Evolutionary conservation across 2,113 vertebrate species (phyloP), one percentile per base, ranked within the genome.

Genomic region (Odontophorus gujanensis): DNA sequence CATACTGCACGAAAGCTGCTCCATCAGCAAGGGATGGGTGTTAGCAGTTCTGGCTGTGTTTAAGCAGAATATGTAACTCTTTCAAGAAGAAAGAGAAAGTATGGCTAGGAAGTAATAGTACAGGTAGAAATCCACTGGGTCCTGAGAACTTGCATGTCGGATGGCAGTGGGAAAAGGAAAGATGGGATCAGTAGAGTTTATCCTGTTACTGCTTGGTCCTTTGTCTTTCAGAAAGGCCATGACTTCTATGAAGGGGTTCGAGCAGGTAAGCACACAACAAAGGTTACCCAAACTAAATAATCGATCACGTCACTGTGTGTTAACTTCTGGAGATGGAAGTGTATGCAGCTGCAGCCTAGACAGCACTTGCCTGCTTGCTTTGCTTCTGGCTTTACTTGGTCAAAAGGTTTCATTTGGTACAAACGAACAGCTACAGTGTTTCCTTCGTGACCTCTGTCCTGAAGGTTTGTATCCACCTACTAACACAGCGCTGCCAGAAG

Each of bases 181-280:
- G 34, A n/a, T 34, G 30, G 26, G 36, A 69, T 59, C 57, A 89
- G 72, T 17, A 24, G 12, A 47, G 63, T 66, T 20, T 62, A 13
- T 34, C 18, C 12, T 18, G 14, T 90, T 73, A 53, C 62, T 89
- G n/a, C 57, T 13, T 6, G 9, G 74, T 88, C 50, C 94, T 55
- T 93, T 71, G 48, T 93, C 90, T 98, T 98, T 59, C 98, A 99
- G 99, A 97, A 86, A 82, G 98, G 98, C 83, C 97, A 97, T 24
- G 99, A 99, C 95, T 99, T 99, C 95, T 98, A 98, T 2, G 99
- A 99, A 97, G 99, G 99, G 0, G 98, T 99, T 28, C 97, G 99
- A 97, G 98, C 99, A 58, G 98, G 99, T 99, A 97, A 98, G 98
- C 8, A 10, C 32, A 59, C 26, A 28, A 26, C 47, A 73, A 82